phyloP scores from a whole-genome alignment of 2,113 vertebrate species.

The Anser cygnoides region DNA sequence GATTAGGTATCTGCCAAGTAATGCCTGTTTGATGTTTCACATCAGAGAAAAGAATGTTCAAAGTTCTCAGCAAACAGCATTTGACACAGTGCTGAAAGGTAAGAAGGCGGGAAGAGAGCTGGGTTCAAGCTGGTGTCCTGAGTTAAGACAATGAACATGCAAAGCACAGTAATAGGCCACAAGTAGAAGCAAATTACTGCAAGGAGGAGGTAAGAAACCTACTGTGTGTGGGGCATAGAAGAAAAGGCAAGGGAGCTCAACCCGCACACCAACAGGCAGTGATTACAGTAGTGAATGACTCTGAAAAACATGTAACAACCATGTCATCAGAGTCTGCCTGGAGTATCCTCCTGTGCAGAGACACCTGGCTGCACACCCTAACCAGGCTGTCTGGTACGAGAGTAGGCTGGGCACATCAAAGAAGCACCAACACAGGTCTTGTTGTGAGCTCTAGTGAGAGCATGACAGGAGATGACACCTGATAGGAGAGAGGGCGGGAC shows the following conservation, averaged over 20 bases:
- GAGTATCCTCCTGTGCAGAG: not conserved
- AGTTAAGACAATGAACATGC: not conserved
- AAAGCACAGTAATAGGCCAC: not conserved
- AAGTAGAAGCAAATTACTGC: slow-evolving; percentile 28
- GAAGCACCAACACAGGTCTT: slow-evolving; percentile 27
- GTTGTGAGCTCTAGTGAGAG: not conserved
- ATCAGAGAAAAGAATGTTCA: slow-evolving; percentile 5
- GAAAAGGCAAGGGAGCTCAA: not conserved
- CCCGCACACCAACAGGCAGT: not conserved
- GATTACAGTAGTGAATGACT: not conserved
- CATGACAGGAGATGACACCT: not conserved
- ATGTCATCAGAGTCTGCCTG: not conserved
- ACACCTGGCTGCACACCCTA: not conserved
- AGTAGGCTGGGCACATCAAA: slow-evolving; percentile 32
- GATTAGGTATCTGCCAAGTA: not conserved
- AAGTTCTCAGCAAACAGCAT: slow-evolving; percentile 20
- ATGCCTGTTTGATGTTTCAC: not conserved
- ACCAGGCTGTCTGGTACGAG: not conserved
- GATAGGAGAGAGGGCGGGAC: not conserved
- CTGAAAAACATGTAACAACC: slow-evolving; percentile 39
- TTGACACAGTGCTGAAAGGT: slow-evolving; percentile 43
- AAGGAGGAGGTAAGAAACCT: not conserved
- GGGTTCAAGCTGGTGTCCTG: not conserved
- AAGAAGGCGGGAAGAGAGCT: not conserved
- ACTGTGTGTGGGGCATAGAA: not conserved